Base-by-base conservation (phyloP, 2,797 vertebrate genomes). In the Alcedo atthis region DNA sequence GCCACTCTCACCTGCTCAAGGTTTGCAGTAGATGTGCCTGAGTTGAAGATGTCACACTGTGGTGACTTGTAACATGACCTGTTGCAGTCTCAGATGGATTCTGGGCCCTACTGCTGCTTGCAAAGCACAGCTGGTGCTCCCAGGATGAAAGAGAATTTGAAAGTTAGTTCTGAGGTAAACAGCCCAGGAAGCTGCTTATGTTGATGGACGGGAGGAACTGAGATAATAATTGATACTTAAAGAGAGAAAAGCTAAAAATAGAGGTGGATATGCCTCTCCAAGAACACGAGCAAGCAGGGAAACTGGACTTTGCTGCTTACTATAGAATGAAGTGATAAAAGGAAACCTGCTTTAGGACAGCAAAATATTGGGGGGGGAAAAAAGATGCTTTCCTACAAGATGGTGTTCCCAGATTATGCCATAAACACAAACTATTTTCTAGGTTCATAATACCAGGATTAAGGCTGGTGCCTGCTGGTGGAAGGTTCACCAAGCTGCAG, bases 1-100 rank as follows among this genome's bases (percentile, higher is more conserved):
- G 16, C 1, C 1, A 5, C 15, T 5, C 13, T 26, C 2, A 5
- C 12, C 8, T 40, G 15, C 8, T 20, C 3, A 12, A 53, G 12
- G 7, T 46, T 16, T 57, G 5, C 6, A 10, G 12, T 2, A 30
- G 66, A 7, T 0, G 0, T 13, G 17, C 15, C 22, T 8, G 4
- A 42, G 12, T 2, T 74, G 62, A 55, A 40, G 48, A 1, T 13
- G 7, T 2, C 0, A 1, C 0, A 1, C 33, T 16, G 10, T 10
- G 8, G 8, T 37, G 9, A 19, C 3, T 5, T 5, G 8, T 3
- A 15, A 26, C 2, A 30, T 12, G 14, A 24, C 7, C 0, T 4
- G 7, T 7, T 6, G 6, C 5, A 51, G 54, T 4, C 12, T 24
- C 4, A 8, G 15, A 4, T 1, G 10, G 10, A 7, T 15, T 30